Evolutionary conservation across 2,113 vertebrate species (phyloP).

Genomic region (Phycodurus eques): DNA sequence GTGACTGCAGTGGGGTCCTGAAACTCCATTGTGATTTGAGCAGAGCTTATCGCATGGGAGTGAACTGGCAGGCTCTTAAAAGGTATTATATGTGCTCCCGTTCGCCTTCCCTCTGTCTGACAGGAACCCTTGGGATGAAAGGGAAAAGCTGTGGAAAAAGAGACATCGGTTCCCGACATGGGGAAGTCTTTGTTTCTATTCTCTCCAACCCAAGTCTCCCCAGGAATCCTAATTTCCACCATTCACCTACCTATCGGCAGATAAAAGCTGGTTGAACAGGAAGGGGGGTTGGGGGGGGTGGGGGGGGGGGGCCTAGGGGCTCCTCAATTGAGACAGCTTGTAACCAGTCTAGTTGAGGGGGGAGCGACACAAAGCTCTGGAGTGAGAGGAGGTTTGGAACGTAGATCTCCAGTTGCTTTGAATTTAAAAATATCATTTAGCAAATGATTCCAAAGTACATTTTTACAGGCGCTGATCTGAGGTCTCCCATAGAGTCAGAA

Average conservation of each 20-base stretch:
- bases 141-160: conserved; percentile 72
- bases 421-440: conserved; percentile 56
- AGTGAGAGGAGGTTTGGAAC: conserved; percentile 66
- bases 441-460: conserved; percentile 54
- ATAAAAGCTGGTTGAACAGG: conserved; percentile 70
- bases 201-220: conserved; percentile 73
- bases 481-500: conserved; percentile 38
- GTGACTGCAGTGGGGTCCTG: conserved; percentile 65
- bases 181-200: conserved; percentile 74
- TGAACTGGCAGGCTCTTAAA: conserved; percentile 75
- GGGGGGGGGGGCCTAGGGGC: conserved; percentile 41
- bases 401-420: conserved; percentile 67
- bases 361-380: conserved; percentile 61
- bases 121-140: conserved; percentile 75
- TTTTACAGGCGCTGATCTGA: conserved; percentile 53
- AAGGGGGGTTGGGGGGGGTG: not conserved
- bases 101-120: conserved; percentile 72
- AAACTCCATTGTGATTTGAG: conserved; percentile 71
- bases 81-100: conserved; percentile 73
- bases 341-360: conserved; percentile 67
- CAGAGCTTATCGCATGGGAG: conserved; percentile 73
- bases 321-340: conserved; percentile 74
- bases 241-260: conserved; percentile 74
- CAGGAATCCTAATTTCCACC: conserved; percentile 77
- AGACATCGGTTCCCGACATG: conserved; percentile 75